These are phyloP conservation scores for Agrochola litura DNA, from an alignment of 2,888 invertebrate species.

Conservation along the genomic window DNA sequence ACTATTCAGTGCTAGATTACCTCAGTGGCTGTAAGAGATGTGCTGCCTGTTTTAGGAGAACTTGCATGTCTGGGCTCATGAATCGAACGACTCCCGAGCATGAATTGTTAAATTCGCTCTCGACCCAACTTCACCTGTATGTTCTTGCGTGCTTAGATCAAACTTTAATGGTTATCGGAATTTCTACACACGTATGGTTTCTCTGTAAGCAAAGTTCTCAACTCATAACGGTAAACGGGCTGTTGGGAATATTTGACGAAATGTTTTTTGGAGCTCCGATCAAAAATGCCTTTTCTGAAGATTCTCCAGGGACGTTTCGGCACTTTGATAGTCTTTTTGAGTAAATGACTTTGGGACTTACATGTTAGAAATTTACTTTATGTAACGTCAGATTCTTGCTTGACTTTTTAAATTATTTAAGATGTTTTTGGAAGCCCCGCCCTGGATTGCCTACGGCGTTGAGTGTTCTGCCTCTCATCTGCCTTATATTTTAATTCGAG, in stretches of 20 bases:
- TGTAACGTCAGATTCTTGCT: background rate
- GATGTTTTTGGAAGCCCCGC: background rate
- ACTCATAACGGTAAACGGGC: conserved; percentile 37
- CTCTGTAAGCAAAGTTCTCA: conserved; percentile 6
- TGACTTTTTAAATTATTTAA: conserved; percentile 22
- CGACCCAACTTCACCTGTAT: conserved; percentile 22
- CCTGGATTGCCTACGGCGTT: background rate
- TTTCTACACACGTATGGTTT: conserved; percentile 26
- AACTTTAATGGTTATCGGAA: conserved; percentile 37
- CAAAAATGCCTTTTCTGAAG: conserved; percentile 26
- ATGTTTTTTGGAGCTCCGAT: conserved; percentile 5
- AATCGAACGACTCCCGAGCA: conserved; percentile 25
- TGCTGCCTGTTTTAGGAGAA: conserved; percentile 4
- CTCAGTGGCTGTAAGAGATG: conserved; percentile 23
- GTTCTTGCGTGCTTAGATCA: conserved; percentile 29
- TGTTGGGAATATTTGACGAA: conserved; percentile 42
- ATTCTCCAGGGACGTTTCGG: conserved; percentile 29
- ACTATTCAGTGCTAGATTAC: conserved; percentile 29
- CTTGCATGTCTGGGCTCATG: conserved; percentile 19
- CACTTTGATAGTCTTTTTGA: conserved; percentile 26
- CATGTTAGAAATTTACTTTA: background rate
- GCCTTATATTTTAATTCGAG: background rate
- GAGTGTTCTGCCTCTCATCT: background rate
- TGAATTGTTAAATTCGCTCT: conserved; percentile 55
- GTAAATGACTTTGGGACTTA: conserved; percentile 1